phyloP scores from a whole-genome alignment of 2,113 vertebrate genomes.

The Apaloderma vittatum region DNA sequence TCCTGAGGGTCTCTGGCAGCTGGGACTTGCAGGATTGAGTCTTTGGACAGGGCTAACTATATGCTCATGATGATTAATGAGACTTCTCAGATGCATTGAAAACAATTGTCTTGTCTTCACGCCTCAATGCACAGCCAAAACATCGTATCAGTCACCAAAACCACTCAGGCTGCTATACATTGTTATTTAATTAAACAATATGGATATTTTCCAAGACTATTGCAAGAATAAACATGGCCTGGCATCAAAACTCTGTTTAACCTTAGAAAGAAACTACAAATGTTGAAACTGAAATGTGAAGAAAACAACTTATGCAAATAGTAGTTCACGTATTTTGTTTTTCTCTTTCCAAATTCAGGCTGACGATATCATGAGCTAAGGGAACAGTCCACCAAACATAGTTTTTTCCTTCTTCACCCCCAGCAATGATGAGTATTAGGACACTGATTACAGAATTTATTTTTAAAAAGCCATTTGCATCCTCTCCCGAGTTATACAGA shows the following conservation, averaged over 20 bases:
- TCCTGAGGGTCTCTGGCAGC: background rate
- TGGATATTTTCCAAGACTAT: background rate
- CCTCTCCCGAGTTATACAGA: background rate
- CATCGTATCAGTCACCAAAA: background rate
- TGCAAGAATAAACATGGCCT: background rate
- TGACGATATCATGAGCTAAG: background rate
- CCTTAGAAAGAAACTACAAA: background rate
- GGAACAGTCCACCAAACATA: background rate
- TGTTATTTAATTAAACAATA: constrained; percentile 36
- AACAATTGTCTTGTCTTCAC: background rate
- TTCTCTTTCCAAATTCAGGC: background rate
- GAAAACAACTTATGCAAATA: background rate
- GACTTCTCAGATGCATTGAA: background rate
- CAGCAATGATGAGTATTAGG: background rate
- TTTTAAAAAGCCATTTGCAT: background rate
- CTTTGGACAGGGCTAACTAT: background rate
- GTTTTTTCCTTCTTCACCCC: background rate
- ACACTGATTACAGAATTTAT: background rate
- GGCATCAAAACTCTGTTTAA: background rate
- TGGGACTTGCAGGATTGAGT: background rate
- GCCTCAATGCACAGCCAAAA: background rate
- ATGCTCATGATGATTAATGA: background rate
- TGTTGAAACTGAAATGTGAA: background rate
- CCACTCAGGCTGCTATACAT: background rate
- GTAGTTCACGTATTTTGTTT: background rate